Base-by-base conservation (phyloP, 2,888 invertebrate genomes). In the Crocallis elinguaria region DNA sequence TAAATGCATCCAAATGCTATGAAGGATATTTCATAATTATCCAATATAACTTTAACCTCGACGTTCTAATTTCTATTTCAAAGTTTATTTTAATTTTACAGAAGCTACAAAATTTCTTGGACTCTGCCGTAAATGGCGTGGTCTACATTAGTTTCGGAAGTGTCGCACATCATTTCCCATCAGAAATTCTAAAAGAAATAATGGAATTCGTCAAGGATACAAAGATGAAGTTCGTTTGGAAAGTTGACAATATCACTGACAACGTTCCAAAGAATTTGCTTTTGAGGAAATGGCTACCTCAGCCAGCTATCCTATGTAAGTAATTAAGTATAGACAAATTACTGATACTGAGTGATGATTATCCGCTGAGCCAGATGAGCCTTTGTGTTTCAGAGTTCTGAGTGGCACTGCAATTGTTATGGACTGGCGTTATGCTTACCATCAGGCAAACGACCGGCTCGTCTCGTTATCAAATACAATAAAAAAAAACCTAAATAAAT, bases 101-200 rank as follows among this genome's bases (percentile, higher is more conserved):
- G 73, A 58, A 45, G n/a, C 48, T 72, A 3, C 43, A 45, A 49
- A 41, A 37, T 23, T 93, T 94, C 73, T 85, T 95, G 44, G 93
- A 94, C 69, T 92, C 91, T 42, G 93, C 95, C 0, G 79, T 90
- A 17, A 83, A 93, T 32, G 94, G 94, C 0, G 94, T 94, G 2
- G 88, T 95, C 38, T 94, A 93, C 72, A 95, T 96, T 66, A 95
- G 94, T 73, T 92, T 95, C 82, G 95, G 95, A 1, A 95, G 95
- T 0, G 93, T 95, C 89, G 92, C 95, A 53, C 93, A 92, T 48
- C 91, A 93, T 7, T 87, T 95, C 67, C 93, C 94, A 0, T 70
- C 79, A 9, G 83, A 92, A 1, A 93, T 93, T 66, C 78, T 93
- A 37, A 79, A 90, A 39, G 91, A 84, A 25, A 92, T 96, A 38